phyloP scores from a whole-genome alignment of 37 sponge, comb jelly and placozoan species.

The Oscarella lobularis region DNA sequence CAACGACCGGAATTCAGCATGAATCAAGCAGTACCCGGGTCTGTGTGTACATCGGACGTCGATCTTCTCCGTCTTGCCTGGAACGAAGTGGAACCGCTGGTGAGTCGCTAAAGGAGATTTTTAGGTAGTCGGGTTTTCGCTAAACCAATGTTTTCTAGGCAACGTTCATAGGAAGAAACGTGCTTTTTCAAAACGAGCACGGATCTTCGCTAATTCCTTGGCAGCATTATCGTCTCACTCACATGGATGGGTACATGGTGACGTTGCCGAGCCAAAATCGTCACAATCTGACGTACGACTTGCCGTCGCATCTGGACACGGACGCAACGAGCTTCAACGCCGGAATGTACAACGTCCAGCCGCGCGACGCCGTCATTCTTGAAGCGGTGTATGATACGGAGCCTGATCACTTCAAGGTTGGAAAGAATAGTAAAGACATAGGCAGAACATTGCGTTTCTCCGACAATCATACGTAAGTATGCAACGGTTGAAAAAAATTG shows the following conservation, averaged over 20 bases:
- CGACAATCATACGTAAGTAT: slow-evolving; percentile 1
- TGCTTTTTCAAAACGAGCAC: slow-evolving; percentile 54
- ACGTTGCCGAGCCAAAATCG: slow-evolving; percentile 27
- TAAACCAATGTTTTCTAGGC: slow-evolving; percentile 19
- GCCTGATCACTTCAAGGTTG: slow-evolving; percentile 5
- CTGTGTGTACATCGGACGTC: slow-evolving; percentile 43
- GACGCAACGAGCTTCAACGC: background rate
- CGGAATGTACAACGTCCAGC: background rate
- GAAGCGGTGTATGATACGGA: background rate
- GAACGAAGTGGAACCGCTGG: slow-evolving; percentile 50
- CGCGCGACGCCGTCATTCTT: background rate
- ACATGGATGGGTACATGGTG: slow-evolving; percentile 64
- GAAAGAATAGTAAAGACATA: background rate
- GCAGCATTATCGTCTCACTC: slow-evolving; percentile 69
- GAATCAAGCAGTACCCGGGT: slow-evolving; percentile 1
- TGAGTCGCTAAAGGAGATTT: no score
- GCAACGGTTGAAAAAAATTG: background rate
- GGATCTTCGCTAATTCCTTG: slow-evolving; percentile 45
- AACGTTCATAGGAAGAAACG: slow-evolving; percentile 31
- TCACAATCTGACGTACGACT: slow-evolving; percentile 32
- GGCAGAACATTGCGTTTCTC: background rate
- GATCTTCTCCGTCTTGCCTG: slow-evolving; percentile 62
- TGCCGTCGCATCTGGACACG: slow-evolving; percentile 12
- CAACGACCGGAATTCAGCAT: slow-evolving; percentile 39
- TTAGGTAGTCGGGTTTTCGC: no score